Evolutionary conservation across 2,797 vertebrate species (phyloP).

Genomic region (Falco peregrinus): DNA sequence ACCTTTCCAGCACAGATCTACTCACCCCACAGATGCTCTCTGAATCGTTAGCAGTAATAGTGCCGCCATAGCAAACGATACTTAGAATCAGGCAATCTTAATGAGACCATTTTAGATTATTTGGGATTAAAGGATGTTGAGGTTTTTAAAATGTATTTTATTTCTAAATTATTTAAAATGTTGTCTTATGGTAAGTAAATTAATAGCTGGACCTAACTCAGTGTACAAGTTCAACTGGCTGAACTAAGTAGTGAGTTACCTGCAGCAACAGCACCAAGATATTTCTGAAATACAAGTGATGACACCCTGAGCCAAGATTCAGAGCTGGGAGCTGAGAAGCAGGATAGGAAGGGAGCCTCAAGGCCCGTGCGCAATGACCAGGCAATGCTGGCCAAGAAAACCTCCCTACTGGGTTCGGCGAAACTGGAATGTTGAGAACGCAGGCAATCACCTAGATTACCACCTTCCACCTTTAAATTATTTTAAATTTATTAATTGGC

Average conservation of each 20-base stretch:
- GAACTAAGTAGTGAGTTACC: neutral
- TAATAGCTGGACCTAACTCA: neutral
- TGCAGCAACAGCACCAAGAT: neutral
- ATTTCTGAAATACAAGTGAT: neutral
- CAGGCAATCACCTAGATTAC: neutral
- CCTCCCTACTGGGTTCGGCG: neutral
- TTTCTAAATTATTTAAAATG: neutral
- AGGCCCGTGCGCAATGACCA: neutral
- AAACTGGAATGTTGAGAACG: neutral
- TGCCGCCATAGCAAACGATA: neutral
- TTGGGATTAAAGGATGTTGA: neutral
- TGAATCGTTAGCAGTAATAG: neutral
- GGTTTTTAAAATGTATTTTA: accelerated
- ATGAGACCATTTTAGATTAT: neutral
- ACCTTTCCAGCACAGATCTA: neutral
- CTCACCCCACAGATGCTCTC: neutral
- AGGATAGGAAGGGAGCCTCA: neutral
- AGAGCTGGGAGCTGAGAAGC: neutral
- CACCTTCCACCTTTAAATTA: neutral
- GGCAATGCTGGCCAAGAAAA: neutral
- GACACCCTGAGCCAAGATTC: neutral
- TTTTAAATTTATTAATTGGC: neutral
- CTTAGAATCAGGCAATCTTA: neutral
- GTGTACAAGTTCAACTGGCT: neutral
- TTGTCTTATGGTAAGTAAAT: neutral